Base-by-base conservation (phyloP, 2,888 invertebrate species). In the Papilio gigon region DNA sequence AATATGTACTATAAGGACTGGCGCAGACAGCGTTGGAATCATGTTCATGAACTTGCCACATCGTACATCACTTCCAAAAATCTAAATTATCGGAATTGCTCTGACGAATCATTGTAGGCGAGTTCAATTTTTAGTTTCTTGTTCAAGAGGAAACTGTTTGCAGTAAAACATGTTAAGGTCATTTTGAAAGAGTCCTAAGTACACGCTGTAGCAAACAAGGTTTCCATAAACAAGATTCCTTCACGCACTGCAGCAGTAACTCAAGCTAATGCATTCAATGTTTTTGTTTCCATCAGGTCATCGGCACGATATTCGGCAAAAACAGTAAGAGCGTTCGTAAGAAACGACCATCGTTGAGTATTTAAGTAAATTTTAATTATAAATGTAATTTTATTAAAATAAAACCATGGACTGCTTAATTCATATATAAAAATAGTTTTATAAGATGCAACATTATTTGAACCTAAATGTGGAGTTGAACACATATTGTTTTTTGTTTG, bases 271-370 rank as follows among this genome's bases (percentile, higher is more conserved):
- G 44, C 47, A 58, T 53, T 62, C 67, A 67, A 68, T 75, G 63
- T 72, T 76, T 74, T 78, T 53, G 73, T 80, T 78, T 70, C 47
- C 73, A 72, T 63, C 89, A 93, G 93, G 93, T 93, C 75, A 93
- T 96, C 79, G 96, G 96, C 65, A 96, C 95, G 85, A 95, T 96
- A 85, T 96, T 96, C 80, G 95, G 96, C 53, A 95, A 95, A 87
- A 95, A 95, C 85, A 95, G 94, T 78, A 95, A 95, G 82, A 95
- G 94, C 73, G 95, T 95, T 76, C 90, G 95, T 75, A 96, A 95
- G 91, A 96, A 96, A 90, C 92, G 96, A 78, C 96, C 96, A 30
- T 95, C 95, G 47, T 92, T 96, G 75, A 95, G 95, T 85, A 96
- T 96, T 93, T 95, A 93, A 93, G 70, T 68, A 71, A 74, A 62